phyloP scores from a whole-genome alignment of 2,797 vertebrate genomes.

The Myotis findleyi region DNA sequence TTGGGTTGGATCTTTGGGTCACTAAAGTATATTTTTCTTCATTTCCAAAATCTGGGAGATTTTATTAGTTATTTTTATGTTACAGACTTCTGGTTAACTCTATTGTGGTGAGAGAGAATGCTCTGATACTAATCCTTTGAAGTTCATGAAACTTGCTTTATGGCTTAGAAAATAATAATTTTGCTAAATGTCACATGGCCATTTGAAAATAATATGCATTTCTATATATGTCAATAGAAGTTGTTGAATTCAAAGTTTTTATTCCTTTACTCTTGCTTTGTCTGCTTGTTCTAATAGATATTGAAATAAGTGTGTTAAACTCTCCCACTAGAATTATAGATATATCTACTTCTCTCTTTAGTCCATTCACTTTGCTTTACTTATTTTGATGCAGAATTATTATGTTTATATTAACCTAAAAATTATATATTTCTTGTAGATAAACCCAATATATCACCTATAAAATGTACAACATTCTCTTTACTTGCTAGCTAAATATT shows the following conservation, averaged over 20 bases:
- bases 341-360: neutral
- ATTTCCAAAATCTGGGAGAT: neutral
- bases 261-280: neutral
- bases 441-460: neutral
- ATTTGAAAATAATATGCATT: conserved; percentile 15
- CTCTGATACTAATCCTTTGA: neutral
- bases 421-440: neutral
- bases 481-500: neutral
- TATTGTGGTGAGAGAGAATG: neutral
- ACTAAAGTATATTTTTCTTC: conserved; percentile 9
- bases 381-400: neutral
- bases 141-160: neutral
- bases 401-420: neutral
- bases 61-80: neutral
- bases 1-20: neutral
- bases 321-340: neutral
- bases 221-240: neutral
- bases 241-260: neutral
- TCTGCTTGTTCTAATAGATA: neutral
- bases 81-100: conserved; percentile 10
- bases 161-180: neutral
- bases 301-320: neutral
- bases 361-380: neutral
- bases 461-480: neutral
- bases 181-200: neutral